A percentile compares a stretch with the other conserved stretches of the same genome.
Conservation (phyloP, 2,113 vertebrate genomes). For the Natator depressus region DNA sequence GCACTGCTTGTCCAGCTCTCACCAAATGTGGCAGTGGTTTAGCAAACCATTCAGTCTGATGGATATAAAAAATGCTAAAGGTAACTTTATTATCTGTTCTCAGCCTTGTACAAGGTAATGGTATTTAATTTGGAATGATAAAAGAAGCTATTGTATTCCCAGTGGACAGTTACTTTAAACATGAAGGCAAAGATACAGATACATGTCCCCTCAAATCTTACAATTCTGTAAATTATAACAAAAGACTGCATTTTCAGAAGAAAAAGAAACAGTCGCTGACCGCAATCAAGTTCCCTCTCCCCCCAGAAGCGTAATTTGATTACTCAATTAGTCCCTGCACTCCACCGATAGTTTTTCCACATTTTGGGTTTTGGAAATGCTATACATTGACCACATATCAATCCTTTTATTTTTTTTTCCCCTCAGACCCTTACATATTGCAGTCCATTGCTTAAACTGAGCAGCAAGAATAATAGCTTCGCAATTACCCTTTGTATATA, state of each 20-base stretch:
- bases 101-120: background rate
- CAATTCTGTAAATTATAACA: background rate
- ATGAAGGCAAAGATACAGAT: background rate
- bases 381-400: background rate
- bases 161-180: background rate
- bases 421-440: background rate
- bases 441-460: background rate
- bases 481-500: background rate
- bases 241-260: background rate
- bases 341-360: background rate
- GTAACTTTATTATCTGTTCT: background rate
- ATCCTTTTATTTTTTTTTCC: background rate
- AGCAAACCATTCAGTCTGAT: background rate
- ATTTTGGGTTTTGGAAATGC: background rate
- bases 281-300: background rate
- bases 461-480: background rate
- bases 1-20: background rate
- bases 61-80: background rate
- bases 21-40: background rate
- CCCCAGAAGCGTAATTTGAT: background rate
- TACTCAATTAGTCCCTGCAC: background rate
- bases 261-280: background rate
- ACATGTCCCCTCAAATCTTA: background rate
- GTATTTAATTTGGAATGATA: background rate
- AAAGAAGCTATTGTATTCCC: background rate